phyloP scores from a whole-genome alignment of 2,888 invertebrate genomes.

The Caenorhabditis doughertyi region DNA sequence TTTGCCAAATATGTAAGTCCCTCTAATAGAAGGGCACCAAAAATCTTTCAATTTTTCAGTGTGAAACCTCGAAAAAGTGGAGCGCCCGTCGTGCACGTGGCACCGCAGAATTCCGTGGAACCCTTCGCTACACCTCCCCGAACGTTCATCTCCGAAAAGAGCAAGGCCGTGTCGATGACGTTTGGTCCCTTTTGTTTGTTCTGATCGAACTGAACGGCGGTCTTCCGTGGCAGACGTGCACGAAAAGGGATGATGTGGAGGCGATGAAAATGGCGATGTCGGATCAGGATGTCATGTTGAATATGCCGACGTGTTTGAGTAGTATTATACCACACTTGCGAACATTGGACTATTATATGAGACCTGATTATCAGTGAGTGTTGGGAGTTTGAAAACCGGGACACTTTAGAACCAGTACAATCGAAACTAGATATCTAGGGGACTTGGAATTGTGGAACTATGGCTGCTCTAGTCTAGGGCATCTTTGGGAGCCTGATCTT shows the following conservation, averaged over 20 bases:
- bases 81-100: slow-evolving; percentile 72
- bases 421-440: no score
- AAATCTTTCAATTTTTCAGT: slow-evolving; percentile 23
- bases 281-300: slow-evolving; percentile 66
- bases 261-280: slow-evolving; percentile 68
- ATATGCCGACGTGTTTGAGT: slow-evolving; percentile 67
- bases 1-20: slow-evolving; percentile 52
- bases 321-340: slow-evolving; percentile 66
- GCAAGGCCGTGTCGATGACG: slow-evolving; percentile 69
- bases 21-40: not conserved
- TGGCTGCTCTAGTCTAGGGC: no score
- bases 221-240: slow-evolving; percentile 76
- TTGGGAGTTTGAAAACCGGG: no score
- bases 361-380: slow-evolving; percentile 72
- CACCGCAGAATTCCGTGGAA: slow-evolving; percentile 79
- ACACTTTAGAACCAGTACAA: no score
- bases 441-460: no score
- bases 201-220: slow-evolving; percentile 86
- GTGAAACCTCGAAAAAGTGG: slow-evolving; percentile 59
- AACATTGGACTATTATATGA: slow-evolving; percentile 68
- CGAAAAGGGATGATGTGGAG: slow-evolving; percentile 68
- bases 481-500: no score
- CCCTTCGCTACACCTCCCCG: slow-evolving; percentile 76
- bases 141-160: slow-evolving; percentile 74
- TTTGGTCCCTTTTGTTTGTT: slow-evolving; percentile 69